Evolutionary conservation across 1,140 invertebrate species (phyloP).

Genomic region (Musca vetustissima): DNA sequence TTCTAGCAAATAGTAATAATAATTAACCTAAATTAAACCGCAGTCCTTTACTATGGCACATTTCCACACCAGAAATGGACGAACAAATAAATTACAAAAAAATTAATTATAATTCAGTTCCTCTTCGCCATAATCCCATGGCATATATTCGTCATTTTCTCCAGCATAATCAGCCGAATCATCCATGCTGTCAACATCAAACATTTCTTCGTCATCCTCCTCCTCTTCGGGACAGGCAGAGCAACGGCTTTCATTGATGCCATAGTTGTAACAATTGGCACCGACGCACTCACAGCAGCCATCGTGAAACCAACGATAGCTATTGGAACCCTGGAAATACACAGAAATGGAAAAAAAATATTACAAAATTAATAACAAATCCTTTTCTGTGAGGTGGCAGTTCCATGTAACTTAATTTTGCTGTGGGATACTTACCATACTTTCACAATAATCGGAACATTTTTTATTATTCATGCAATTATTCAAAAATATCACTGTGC

Average conservation of each 20-base stretch:
- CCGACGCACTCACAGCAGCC: constrained; percentile 95
- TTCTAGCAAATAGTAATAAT: too few species aligned
- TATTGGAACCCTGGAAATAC: constrained; percentile 39
- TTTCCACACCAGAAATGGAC: too few species aligned
- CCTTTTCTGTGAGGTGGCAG: neutral
- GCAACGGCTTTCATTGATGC: constrained; percentile 75
- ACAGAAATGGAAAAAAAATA: neutral
- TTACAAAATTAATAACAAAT: neutral
- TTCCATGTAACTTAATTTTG: neutral
- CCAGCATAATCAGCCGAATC: constrained; percentile 36
- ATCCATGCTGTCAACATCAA: constrained; percentile 33
- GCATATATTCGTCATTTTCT: constrained; percentile 33
- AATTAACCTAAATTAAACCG: too few species aligned
- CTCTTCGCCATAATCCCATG: constrained; percentile 43
- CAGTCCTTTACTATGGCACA: too few species aligned
- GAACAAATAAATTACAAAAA: too few species aligned
- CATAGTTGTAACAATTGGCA: constrained; percentile 85
- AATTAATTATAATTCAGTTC: constrained; percentile 33
- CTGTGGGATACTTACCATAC: constrained; percentile 34
- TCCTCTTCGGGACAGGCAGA: constrained; percentile 48
- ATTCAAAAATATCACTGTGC: constrained; percentile 89
- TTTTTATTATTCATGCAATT: constrained; percentile 87
- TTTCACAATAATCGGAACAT: constrained; percentile 58
- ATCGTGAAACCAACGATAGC: constrained; percentile 85
- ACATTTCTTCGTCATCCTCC: constrained; percentile 35